Base-by-base conservation (phyloP, 2,888 invertebrate species). In the Apamea anceps region DNA sequence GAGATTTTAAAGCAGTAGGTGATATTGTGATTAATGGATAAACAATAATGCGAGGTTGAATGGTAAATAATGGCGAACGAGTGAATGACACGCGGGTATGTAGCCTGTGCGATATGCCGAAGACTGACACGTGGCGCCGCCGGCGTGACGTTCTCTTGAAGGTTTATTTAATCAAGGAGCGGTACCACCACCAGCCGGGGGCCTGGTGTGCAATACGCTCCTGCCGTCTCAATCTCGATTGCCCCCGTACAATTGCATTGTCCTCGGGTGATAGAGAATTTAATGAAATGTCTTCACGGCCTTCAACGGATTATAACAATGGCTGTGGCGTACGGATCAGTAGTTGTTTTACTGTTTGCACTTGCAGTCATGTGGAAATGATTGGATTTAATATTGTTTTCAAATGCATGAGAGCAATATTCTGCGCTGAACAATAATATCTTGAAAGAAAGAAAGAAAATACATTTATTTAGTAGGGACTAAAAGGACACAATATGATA, bases 111-210 rank as follows among this genome's bases (percentile, higher is more conserved):
- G 92, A 95, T 95, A 94, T 95, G 95, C 93, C 93, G 91, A 91
- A 91, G 93, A 93, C 88, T 92, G 96, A 93, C 95, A 89, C 78
- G 80, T 51, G 82, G 84, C 81, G 94, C 96, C 95, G 91, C 92
- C 91, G 95, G 96, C 96, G 72, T 94, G 96, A 96, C 95, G 89
- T 93, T 84, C 85, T 89, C 91, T 90, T 95, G 96, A 96, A 95
- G 95, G 94, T 96, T 96, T 96, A 96, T 97, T 97, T 97, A 96
- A 97, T 96, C 96, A 96, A 95, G 95, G 89, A 93, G 94, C 92
- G 89, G 92, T 93, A 93, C 93, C 92, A 91, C 88, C 87, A 90
- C 82, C 75, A 73, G 92, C 95, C 95, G 70, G 84, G 32, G 95
- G 95, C 93, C 84, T 85, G 84, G 85, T 88, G 86, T 91, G 94